Evolutionary conservation across 2,797 vertebrate genomes (phyloP).

Genomic region (Chloroceryle amazona): DNA sequence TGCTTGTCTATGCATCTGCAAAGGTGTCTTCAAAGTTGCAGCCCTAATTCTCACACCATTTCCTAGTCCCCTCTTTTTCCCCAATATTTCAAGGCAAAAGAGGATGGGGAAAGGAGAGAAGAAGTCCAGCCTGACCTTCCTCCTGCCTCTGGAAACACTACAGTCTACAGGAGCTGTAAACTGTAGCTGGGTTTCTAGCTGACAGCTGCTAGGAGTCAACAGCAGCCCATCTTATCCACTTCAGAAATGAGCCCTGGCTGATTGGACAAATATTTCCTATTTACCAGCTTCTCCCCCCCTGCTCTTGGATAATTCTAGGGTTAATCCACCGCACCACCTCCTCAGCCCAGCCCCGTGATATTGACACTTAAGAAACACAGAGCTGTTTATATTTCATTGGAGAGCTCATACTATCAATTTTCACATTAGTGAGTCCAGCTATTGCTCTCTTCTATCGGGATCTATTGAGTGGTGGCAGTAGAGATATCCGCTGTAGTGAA

Average conservation of each 20-base stretch:
- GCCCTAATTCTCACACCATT: neutral
- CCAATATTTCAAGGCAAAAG: neutral
- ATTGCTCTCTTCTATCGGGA: conserved; percentile 74
- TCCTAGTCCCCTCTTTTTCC: neutral
- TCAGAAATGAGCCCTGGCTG: conserved; percentile 51
- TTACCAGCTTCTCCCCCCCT: conserved; percentile 30
- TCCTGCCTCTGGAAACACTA: neutral
- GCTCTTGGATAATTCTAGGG: conserved; percentile 67
- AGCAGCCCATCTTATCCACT: conserved; percentile 21
- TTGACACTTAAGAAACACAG: conserved; percentile 77
- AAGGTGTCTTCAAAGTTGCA: neutral
- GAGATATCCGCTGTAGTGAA: conserved; percentile 78
- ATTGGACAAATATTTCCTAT: conserved; percentile 64
- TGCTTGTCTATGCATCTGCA: conserved; percentile 5
- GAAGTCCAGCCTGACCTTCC: neutral
- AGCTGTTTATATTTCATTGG: conserved; percentile 80
- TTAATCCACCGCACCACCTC: conserved; percentile 55
- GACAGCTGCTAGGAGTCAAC: conserved; percentile 31
- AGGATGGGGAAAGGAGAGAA: neutral
- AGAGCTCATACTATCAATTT: conserved; percentile 81
- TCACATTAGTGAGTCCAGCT: conserved; percentile 78
- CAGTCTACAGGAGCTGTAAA: neutral
- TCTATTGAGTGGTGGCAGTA: conserved; percentile 80
- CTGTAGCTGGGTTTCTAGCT: neutral
- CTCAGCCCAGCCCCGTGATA: conserved; percentile 71